Percentiles rank a stretch among this genome's conserved stretches.
Evolutionary conservation across 2,888 invertebrate species (phyloP).

Genomic region (Drepanosiphum platanoidis): DNA sequence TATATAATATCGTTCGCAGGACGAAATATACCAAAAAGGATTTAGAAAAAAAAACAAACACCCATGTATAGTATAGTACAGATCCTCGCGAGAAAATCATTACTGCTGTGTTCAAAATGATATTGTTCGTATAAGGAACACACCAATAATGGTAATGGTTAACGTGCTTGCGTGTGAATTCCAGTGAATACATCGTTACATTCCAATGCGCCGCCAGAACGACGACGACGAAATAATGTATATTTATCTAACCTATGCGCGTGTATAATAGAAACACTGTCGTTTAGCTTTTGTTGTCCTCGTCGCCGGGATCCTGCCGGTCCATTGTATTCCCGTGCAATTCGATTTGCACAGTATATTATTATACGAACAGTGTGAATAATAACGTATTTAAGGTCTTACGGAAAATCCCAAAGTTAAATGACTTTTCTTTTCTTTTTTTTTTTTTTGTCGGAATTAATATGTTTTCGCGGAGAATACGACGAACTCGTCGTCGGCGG

Average conservation of each 20-base stretch:
- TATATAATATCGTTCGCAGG: no score
- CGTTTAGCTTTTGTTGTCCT: not conserved
- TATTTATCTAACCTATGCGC: not conserved
- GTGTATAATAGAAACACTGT: not conserved
- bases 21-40: no score
- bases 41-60: no score
- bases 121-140: not conserved
- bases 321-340: not conserved
- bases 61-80: not conserved
- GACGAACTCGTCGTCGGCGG: no score
- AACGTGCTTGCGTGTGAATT: not conserved
- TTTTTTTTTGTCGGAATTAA: no score
- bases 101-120: not conserved
- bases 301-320: not conserved
- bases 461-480: no score
- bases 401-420: no score
- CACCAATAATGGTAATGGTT: not conserved
- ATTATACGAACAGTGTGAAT: not conserved
- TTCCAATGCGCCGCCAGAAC: not conserved
- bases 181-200: not conserved
- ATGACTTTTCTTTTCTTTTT: no score
- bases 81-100: not conserved
- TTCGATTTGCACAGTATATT: not conserved
- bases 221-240: not conserved
- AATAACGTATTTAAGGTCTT: not conserved